A percentile compares a stretch with the other conserved stretches of the same genome.
Conservation (phyloP, 2,888 invertebrate species). For the Chrysolina americana region DNA sequence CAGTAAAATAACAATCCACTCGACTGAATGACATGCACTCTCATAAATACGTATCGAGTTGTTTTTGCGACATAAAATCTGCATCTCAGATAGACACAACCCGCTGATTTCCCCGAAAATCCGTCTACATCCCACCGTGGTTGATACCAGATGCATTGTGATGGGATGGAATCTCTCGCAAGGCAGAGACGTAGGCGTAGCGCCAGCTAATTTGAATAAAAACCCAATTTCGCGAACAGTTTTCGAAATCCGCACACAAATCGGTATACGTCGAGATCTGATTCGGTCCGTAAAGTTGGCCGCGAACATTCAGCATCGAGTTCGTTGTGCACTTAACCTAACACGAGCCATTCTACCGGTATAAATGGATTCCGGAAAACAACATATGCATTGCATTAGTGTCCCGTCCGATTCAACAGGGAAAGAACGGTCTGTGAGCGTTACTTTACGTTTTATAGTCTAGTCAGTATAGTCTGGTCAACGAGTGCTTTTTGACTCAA, state of each 20-base stretch:
- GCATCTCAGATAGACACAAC: not conserved
- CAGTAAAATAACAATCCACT: no score
- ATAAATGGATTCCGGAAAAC: constrained; percentile 68
- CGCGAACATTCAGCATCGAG: constrained; percentile 46
- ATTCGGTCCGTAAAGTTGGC: constrained; percentile 43
- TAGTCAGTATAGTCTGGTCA: no score
- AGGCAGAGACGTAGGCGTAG: constrained; percentile 2
- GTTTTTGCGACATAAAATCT: not conserved
- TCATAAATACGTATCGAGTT: not conserved
- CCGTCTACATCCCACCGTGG: not conserved
- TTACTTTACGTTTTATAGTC: constrained; percentile 6
- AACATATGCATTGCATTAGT: constrained; percentile 68
- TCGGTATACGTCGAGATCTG: constrained; percentile 32
- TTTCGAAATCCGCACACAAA: constrained; percentile 37
- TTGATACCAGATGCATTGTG: not conserved
- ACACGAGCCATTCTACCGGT: constrained; percentile 65
- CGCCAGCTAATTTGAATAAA: constrained; percentile 21
- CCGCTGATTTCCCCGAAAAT: not conserved
- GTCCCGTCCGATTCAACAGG: constrained; percentile 51
- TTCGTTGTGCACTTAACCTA: constrained; percentile 64
- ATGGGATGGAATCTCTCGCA: not conserved
- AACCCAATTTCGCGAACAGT: constrained; percentile 12
- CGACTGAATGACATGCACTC: not conserved
- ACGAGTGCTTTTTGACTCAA: no score
- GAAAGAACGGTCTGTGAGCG: constrained; percentile 36